phyloP scores from a whole-genome alignment of 2,113 vertebrate genomes.

The Thinocorus orbignyianus region DNA sequence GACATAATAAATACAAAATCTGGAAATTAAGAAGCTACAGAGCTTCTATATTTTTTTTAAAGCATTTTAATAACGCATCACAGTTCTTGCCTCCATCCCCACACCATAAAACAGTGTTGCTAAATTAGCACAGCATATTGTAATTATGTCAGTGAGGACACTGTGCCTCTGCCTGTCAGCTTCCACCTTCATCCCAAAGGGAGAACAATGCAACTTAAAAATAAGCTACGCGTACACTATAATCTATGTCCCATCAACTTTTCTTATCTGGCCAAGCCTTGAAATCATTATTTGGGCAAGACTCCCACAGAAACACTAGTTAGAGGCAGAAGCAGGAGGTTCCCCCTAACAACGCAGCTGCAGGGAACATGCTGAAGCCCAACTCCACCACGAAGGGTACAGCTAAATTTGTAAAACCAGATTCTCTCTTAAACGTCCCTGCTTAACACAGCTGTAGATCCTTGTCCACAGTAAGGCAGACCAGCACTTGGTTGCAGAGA shows the following conservation, averaged over 20 bases:
- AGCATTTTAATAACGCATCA: background rate
- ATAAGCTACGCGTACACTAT: background rate
- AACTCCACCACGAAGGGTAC: background rate
- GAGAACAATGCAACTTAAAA: constrained; percentile 5
- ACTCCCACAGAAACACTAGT: background rate
- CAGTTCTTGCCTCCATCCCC: background rate
- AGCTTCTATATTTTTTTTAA: constrained; percentile 15
- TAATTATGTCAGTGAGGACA: constrained; percentile 19
- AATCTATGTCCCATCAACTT: background rate
- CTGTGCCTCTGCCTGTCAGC: background rate
- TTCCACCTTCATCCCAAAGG: background rate
- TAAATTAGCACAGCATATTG: background rate
- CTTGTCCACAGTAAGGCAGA: accelerated
- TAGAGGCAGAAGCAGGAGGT: background rate
- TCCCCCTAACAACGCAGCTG: background rate
- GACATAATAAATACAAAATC: background rate
- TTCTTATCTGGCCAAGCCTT: background rate
- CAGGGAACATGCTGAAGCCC: background rate
- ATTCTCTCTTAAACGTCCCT: background rate
- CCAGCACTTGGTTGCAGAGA: background rate
- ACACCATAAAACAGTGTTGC: background rate
- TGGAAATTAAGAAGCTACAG: background rate
- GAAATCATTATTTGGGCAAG: background rate
- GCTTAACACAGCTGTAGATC: background rate
- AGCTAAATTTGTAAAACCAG: background rate